Evolutionary conservation across 1,140 invertebrate genomes (phyloP).

Genomic region (Rhopalosiphum padi): DNA sequence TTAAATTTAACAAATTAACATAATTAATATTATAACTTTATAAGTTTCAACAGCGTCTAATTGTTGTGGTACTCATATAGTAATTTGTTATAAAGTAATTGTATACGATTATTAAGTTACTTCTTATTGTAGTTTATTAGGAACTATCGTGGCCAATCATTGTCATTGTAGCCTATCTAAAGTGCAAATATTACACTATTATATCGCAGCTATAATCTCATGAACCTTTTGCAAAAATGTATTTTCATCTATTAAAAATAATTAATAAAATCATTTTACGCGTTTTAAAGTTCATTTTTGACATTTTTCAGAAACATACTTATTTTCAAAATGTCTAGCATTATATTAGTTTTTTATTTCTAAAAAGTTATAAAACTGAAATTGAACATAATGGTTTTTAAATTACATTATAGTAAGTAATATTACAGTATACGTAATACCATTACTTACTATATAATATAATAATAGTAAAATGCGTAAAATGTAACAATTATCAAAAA

Average conservation of each 20-base stretch:
- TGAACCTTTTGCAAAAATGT: not conserved
- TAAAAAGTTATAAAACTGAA: not conserved
- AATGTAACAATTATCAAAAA: not conserved
- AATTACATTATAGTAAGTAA: not conserved
- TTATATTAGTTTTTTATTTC: not conserved
- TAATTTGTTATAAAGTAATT: too few relatives aligned
- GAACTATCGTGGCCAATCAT: too few relatives aligned
- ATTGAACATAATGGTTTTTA: not conserved
- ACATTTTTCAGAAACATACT: not conserved
- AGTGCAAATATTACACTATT: too few relatives aligned
- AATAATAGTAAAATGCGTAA: not conserved
- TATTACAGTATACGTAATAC: not conserved
- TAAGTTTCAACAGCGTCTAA: too few relatives aligned
- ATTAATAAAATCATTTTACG: too few relatives aligned
- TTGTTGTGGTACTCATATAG: too few relatives aligned
- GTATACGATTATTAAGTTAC: too few relatives aligned
- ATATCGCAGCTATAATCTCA: too few relatives aligned
- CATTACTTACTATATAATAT: not conserved
- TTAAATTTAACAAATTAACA: too few relatives aligned
- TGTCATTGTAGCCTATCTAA: not conserved
- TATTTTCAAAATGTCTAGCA: not conserved
- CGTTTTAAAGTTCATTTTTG: not conserved
- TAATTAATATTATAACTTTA: too few relatives aligned
- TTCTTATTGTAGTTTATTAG: too few relatives aligned
- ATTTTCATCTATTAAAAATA: not conserved